phyloP scores from a whole-genome alignment of 2,888 invertebrate genomes.

The Gandaritis pyraliata region DNA sequence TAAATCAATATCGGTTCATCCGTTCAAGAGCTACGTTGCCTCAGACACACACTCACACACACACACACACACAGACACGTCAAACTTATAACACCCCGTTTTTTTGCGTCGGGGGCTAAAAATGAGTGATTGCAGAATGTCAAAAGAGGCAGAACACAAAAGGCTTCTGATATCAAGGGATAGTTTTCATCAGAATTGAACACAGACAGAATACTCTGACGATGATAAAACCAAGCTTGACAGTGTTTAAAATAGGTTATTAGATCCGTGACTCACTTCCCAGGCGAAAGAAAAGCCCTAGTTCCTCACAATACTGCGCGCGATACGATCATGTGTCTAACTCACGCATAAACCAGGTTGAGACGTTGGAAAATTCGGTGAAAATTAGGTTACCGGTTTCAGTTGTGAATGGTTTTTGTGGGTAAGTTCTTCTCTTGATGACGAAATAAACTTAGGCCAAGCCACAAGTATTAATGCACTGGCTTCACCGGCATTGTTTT shows the following conservation, averaged over 20 bases:
- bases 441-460: not conserved
- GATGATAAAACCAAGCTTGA: constrained; percentile 21
- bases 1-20: too few relatives aligned
- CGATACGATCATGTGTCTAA: constrained; percentile 40
- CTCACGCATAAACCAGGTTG: constrained; percentile 13
- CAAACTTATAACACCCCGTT: too few relatives aligned
- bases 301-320: constrained; percentile 64
- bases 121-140: too few relatives aligned
- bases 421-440: too few relatives aligned
- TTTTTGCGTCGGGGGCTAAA: too few relatives aligned
- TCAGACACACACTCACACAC: too few relatives aligned
- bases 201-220: constrained; percentile 18
- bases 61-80: too few relatives aligned
- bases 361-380: not conserved
- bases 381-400: not conserved
- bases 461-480: not conserved
- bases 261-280: constrained; percentile 63
- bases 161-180: too few relatives aligned
- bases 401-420: too few relatives aligned
- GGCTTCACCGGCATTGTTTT: not conserved
- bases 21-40: too few relatives aligned
- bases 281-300: constrained; percentile 74
- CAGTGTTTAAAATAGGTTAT: constrained; percentile 44
- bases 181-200: too few relatives aligned
- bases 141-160: too few relatives aligned